A percentile compares a stretch with the other conserved stretches of the same genome.
phyloP scores from a whole-genome alignment of 2,888 invertebrate genomes.

The Xanthia togata region DNA sequence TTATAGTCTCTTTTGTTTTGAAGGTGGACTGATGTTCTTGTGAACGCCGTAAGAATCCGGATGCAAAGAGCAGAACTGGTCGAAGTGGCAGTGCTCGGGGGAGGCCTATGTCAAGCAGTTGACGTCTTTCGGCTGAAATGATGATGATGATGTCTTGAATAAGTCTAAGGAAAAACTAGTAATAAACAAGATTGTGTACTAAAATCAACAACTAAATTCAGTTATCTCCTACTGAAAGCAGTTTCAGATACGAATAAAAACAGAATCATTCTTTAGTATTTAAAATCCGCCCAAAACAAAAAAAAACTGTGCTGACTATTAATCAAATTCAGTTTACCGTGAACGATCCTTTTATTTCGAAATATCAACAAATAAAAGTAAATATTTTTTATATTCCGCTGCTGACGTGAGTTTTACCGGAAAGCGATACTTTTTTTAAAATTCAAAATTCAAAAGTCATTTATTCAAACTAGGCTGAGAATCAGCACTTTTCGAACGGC shows the following conservation, averaged over 20 bases:
- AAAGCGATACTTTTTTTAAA: neutral
- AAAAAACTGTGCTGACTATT: constrained; percentile 14
- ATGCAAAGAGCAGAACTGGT: no score
- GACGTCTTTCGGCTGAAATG: neutral
- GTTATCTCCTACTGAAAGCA: neutral
- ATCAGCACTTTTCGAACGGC: no score
- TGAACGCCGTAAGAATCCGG: no score
- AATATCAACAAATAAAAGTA: constrained; percentile 19
- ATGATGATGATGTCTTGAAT: neutral
- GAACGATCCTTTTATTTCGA: constrained; percentile 21
- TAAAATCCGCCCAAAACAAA: neutral
- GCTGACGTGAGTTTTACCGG: constrained; percentile 1
- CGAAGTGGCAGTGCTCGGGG: no score
- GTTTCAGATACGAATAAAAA: neutral
- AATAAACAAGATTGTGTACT: neutral
- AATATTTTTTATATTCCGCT: neutral
- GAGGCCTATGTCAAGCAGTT: no score
- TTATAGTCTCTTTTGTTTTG: no score
- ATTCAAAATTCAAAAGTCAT: no score
- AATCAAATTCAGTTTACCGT: constrained; percentile 27
- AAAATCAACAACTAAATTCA: neutral
- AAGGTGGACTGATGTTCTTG: no score
- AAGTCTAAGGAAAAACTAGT: neutral
- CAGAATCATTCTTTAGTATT: neutral
- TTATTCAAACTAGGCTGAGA: no score